These are phyloP conservation scores for Amphimallon solstitiale DNA, from an alignment of 2,888 invertebrate genomes.

Conservation along the genomic window DNA sequence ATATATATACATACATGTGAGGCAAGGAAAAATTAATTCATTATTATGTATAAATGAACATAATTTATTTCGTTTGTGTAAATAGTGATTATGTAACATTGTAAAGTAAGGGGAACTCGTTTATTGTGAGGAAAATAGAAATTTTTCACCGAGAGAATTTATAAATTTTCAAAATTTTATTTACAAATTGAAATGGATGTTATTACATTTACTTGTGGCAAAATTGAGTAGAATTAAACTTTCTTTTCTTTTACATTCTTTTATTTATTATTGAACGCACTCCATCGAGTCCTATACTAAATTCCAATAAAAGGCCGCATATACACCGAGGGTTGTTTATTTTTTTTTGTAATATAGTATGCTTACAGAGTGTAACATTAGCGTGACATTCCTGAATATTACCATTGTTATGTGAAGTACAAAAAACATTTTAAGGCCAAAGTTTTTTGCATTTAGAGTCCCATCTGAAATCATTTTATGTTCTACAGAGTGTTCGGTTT, in stretches of 20 bases:
- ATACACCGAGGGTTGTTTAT: too few relatives aligned
- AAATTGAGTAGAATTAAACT: neutral
- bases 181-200: neutral
- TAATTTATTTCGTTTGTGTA: constrained; percentile 30
- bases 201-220: neutral
- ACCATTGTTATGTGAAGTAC: too few relatives aligned
- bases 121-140: neutral
- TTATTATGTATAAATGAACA: constrained; percentile 16
- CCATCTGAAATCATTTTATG: too few relatives aligned
- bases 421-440: too few relatives aligned
- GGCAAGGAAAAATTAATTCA: neutral
- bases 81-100: constrained; percentile 17
- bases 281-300: too few relatives aligned
- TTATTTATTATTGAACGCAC: neutral
- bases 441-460: too few relatives aligned
- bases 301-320: too few relatives aligned
- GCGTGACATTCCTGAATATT: too few relatives aligned
- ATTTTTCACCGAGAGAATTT: neutral
- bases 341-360: too few relatives aligned
- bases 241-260: neutral
- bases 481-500: too few relatives aligned
- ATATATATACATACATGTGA: constrained; percentile 28
- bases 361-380: too few relatives aligned
- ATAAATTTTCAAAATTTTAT: neutral
- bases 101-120: constrained; percentile 14